These are phyloP conservation scores for Yponomeuta malinellus DNA, from an alignment of 2,888 invertebrate species.

Conservation along the genomic window DNA sequence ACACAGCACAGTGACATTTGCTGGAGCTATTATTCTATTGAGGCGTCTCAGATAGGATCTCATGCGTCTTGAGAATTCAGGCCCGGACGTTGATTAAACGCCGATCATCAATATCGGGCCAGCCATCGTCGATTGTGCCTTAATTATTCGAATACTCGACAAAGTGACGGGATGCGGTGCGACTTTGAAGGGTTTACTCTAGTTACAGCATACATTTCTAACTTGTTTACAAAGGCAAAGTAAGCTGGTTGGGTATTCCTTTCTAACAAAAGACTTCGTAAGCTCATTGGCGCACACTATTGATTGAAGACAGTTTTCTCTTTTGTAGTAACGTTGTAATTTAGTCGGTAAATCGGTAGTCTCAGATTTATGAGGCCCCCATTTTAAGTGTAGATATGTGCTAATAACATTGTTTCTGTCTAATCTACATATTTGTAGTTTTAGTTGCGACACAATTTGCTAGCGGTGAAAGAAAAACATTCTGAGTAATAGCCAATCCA, in stretches of 20 bases:
- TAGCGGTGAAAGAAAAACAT: too few relatives aligned
- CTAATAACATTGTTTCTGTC: too few relatives aligned
- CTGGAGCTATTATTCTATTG: neutral
- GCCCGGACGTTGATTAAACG: constrained; percentile 59
- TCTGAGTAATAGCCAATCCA: too few relatives aligned
- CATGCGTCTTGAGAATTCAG: constrained; percentile 18
- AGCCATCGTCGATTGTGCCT: constrained; percentile 42
- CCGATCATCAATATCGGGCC: constrained; percentile 55
- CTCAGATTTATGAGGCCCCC: neutral
- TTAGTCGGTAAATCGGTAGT: too few relatives aligned
- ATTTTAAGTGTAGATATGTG: neutral
- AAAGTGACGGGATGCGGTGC: constrained; percentile 21
- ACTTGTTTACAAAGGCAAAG: too few relatives aligned
- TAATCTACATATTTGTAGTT: too few relatives aligned
- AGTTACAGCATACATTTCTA: neutral
- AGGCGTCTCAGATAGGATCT: constrained; percentile 1
- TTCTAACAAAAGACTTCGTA: too few relatives aligned
- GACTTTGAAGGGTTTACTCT: constrained; percentile 5
- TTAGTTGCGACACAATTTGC: too few relatives aligned
- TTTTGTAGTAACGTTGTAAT: too few relatives aligned
- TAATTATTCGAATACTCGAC: constrained; percentile 31
- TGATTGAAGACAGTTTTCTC: too few relatives aligned
- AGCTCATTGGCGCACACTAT: too few relatives aligned
- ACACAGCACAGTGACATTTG: neutral
- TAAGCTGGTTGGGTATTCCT: too few relatives aligned